Evolutionary conservation across 2,888 invertebrate genomes (phyloP).

Genomic region (Drosophila affinis): DNA sequence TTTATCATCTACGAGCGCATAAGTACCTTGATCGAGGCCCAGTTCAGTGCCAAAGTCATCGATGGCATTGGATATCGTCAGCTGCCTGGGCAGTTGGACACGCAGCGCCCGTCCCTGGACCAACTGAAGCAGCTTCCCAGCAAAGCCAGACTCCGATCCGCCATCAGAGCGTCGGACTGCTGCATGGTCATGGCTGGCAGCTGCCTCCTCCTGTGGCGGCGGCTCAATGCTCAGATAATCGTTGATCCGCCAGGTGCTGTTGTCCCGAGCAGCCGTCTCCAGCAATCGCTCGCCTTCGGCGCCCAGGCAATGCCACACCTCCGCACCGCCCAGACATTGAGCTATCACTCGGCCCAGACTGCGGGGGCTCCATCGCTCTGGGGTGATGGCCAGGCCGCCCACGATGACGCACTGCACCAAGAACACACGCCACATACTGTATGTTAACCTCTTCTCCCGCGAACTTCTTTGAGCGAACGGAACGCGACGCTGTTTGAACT

Average conservation of each 20-base stretch:
- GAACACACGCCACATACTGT: constrained; percentile 43
- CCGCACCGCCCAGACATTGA: constrained; percentile 69
- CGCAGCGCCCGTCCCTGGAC: constrained; percentile 71
- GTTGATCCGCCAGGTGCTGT: constrained; percentile 81
- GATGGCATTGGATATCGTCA: constrained; percentile 67
- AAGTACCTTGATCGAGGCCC: constrained; percentile 80
- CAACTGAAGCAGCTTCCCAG: constrained; percentile 69
- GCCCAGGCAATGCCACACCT: constrained; percentile 83
- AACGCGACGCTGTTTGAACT: constrained; percentile 22
- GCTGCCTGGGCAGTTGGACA: constrained; percentile 64
- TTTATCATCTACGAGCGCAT: constrained; percentile 79
- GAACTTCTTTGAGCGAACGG: constrained; percentile 22
- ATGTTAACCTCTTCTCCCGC: background rate
- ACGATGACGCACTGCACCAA: constrained; percentile 47
- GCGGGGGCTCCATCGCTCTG: constrained; percentile 50
- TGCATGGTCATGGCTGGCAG: background rate
- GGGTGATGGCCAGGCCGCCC: constrained; percentile 14
- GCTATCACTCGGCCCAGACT: constrained; percentile 68
- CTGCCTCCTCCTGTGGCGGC: background rate
- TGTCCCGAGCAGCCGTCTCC: constrained; percentile 83
- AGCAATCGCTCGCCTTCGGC: constrained; percentile 82
- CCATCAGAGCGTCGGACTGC: constrained; percentile 24
- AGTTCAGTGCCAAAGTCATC: constrained; percentile 60
- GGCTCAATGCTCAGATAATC: constrained; percentile 77
- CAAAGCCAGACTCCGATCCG: constrained; percentile 54